Evolutionary conservation across 30 jellyfish, hydroid and myxozoan species (phyloP), one percentile per base, ranked within the genome.

Genomic region (Hydractinia symbiolongicarpus): DNA sequence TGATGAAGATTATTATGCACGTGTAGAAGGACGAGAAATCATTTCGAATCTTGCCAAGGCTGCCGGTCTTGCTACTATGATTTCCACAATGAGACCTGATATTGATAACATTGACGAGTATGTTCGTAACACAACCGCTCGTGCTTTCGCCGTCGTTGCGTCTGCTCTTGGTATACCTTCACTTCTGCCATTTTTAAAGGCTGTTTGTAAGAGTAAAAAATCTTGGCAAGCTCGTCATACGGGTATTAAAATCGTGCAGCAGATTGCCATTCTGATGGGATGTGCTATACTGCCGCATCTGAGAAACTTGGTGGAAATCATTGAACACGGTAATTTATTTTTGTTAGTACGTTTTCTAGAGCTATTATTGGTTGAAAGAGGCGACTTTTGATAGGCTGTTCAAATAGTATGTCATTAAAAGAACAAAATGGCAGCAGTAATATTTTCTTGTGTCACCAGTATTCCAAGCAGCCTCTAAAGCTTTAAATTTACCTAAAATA

Each of bases 151-250:
- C 17, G 99, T 95, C 17, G 99, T 95, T 60, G 99, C 99, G 0
- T 95, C 99, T 67, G 99, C 99, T 5, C 94, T 95, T 69, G 99
- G 99, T 30, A 95, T 95, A 55, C 99, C 99, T 5, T 87, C 98
- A 19, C 79, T 95, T 83, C 80, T 95, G 86, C 99, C 99, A 11
- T 95, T 95, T 87, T 86, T 95, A 76, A 95, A 95, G 73, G 99
- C 99, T 76, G 99, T 95, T 16, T 95, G 99, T 87, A 95, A 95
- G 79, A 95, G 99, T 73, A 95, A 95, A 74, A 95, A 95, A 78
- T 95, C 99, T 44, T 95, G 99, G 99, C 99, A 95, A 68, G 99
- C 99, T 62, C 93, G 99, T 50, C 99, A 95, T 83, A 95, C 99
- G 64, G 99, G 99, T 57, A 95, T 95, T 84, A 95, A 95, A 78